Evolutionary conservation across 2,888 invertebrate species (phyloP).

Genomic region (Scelioninae gen. 1): DNA sequence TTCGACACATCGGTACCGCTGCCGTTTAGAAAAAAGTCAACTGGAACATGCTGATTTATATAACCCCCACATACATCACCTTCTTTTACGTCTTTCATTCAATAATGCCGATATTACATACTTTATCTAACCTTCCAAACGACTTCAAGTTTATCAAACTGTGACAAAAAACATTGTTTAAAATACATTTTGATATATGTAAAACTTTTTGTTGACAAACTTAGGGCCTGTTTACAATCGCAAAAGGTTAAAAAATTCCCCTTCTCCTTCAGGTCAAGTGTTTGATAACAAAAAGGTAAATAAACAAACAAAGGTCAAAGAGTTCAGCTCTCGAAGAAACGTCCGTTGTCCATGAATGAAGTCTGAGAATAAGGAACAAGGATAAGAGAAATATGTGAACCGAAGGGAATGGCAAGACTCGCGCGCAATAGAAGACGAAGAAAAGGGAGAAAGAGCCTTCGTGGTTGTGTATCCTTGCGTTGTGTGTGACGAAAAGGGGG

Average conservation of each 20-base stretch:
- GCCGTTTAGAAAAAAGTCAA: constrained; percentile 2
- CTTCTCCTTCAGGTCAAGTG: neutral
- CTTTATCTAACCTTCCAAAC: constrained; percentile 31
- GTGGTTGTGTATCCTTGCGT: constrained; percentile 31
- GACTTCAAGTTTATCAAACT: constrained; percentile 34
- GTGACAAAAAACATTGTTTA: neutral
- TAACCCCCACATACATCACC: neutral
- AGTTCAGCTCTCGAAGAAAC: neutral
- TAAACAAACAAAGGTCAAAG: neutral
- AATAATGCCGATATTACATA: constrained; percentile 7
- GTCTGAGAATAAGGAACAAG: constrained; percentile 27
- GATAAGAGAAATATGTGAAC: constrained; percentile 37
- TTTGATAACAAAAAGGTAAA: too few relatives aligned
- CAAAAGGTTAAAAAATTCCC: neutral
- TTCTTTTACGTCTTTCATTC: neutral
- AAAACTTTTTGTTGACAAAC: too few relatives aligned
- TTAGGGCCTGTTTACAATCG: too few relatives aligned
- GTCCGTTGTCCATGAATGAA: constrained; percentile 52
- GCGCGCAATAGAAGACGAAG: constrained; percentile 17
- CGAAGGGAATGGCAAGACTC: constrained; percentile 29
- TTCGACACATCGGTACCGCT: constrained; percentile 7
- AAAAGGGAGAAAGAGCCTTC: constrained; percentile 21
- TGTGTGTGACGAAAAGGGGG: constrained; percentile 30
- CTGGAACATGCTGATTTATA: constrained; percentile 4
- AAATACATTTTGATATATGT: neutral